Conservation (phyloP, 1,140 invertebrate genomes). For the Megalonaias nervosa region DNA sequence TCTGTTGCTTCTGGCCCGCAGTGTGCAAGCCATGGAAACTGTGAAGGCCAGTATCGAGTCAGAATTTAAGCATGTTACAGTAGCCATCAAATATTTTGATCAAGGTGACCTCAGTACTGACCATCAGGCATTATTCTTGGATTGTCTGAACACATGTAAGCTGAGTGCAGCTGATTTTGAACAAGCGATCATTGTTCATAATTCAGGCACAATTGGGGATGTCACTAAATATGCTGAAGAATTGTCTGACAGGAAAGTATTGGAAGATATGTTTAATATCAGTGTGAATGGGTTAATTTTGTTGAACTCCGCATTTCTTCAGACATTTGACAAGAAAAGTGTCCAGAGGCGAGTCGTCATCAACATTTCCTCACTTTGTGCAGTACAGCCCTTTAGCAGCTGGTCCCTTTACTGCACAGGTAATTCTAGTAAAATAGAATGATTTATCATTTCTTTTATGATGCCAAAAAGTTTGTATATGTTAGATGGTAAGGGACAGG, state of each 20-base stretch:
- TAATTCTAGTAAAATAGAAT: constrained; percentile 61
- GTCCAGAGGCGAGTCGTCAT: constrained; percentile 78
- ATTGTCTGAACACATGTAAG: constrained; percentile 71
- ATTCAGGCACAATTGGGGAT: constrained; percentile 88
- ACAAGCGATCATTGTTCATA: constrained; percentile 87
- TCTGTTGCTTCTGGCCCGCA: constrained; percentile 84
- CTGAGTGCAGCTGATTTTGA: constrained; percentile 75
- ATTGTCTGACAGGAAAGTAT: constrained; percentile 71
- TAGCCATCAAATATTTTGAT: constrained; percentile 61
- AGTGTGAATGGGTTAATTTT: constrained; percentile 86
- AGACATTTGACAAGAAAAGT: constrained; percentile 71
- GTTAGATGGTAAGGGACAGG: no score
- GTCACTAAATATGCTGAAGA: constrained; percentile 73
- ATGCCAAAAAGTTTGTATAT: no score
- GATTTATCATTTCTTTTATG: no score
- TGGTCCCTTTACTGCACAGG: constrained; percentile 87
- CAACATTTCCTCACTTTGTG: constrained; percentile 91
- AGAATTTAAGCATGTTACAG: constrained; percentile 33
- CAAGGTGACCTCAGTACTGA: constrained; percentile 60
- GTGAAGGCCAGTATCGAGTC: constrained; percentile 74
- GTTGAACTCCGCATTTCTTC: constrained; percentile 85
- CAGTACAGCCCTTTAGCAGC: constrained; percentile 82
- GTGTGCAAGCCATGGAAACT: constrained; percentile 73
- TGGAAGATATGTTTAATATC: constrained; percentile 79
- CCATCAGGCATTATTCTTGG: constrained; percentile 64